Evolutionary conservation across 2,888 invertebrate species (phyloP), one percentile per base, ranked within the genome.

Genomic region (Cataglyphis altisquamis): DNA sequence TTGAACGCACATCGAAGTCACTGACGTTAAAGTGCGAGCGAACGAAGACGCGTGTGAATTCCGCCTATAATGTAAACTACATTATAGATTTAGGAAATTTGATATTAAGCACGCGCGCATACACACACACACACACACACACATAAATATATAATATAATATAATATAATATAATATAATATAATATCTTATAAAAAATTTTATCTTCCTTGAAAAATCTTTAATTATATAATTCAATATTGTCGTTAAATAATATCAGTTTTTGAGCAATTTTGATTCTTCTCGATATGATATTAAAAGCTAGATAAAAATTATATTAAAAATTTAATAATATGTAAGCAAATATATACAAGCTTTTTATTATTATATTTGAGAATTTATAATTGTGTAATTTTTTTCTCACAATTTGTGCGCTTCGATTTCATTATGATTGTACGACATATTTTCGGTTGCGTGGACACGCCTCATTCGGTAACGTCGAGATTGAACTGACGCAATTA

Each of bases 401-500:
- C 25, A 39, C 48, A 29, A 25, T 39, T 77, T 10, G 12, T 25
- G 10, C 55, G 18, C 0, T n/a, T 52, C 18, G 48, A 25, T 74
- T 74, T 74, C 45, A 21, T 64, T 10, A 21, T 6, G 15, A 39
- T 48, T 55, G 9, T 0, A 36, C 6, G 32, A 36, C 8, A 52
- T 9, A 18, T 60, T 57, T 78, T 78, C 15, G 60, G 36, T 78
- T 70, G 32, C 41, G 18, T 32, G 32, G 21, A 32, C 12, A 32
- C 32, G 12, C 25, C 72, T 29, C 75, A 67, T 64, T 83, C 62
- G 55, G 55, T 66, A 84, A 83, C 87, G 80, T 84, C 77, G 72
- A 90, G 88, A 87, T 88, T 86, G 78, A 82, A 81, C 86, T 80
- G 81, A 77, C 75, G 62, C 83, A 57, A 83, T 67, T 64, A 66